Evolutionary conservation across 2,888 invertebrate species (phyloP).

Genomic region (Celastrina argiolus): DNA sequence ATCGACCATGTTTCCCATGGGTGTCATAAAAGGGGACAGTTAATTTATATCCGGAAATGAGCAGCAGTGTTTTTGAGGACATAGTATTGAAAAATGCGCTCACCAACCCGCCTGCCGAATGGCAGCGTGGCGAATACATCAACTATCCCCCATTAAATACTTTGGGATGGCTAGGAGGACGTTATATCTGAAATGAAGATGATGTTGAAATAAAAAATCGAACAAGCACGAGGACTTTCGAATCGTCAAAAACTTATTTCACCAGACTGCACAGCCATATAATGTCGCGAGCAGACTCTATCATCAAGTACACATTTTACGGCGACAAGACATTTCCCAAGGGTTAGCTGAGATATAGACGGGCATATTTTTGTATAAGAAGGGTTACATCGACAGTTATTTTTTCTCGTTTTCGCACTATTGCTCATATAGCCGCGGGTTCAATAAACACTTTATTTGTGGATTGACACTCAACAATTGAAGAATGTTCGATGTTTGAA

Average conservation of each 20-base stretch:
- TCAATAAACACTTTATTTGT: background rate
- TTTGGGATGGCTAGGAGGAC: too few relatives aligned
- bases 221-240: too few relatives aligned
- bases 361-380: conserved; percentile 14
- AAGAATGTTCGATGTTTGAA: background rate
- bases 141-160: too few relatives aligned
- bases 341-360: conserved; percentile 15
- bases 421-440: background rate
- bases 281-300: conserved; percentile 11
- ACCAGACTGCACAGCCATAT: background rate
- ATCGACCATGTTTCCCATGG: too few relatives aligned
- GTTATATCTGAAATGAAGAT: too few relatives aligned
- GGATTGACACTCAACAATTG: background rate
- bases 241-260: background rate
- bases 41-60: too few relatives aligned
- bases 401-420: background rate
- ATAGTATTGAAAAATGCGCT: too few relatives aligned
- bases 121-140: too few relatives aligned
- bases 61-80: too few relatives aligned
- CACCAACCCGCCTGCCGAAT: too few relatives aligned
- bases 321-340: conserved; percentile 22
- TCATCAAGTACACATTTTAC: conserved; percentile 22
- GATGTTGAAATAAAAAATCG: too few relatives aligned
- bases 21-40: too few relatives aligned
- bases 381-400: background rate